Evolutionary conservation across 2,888 invertebrate species (phyloP).

Genomic region (Luperina testacea): DNA sequence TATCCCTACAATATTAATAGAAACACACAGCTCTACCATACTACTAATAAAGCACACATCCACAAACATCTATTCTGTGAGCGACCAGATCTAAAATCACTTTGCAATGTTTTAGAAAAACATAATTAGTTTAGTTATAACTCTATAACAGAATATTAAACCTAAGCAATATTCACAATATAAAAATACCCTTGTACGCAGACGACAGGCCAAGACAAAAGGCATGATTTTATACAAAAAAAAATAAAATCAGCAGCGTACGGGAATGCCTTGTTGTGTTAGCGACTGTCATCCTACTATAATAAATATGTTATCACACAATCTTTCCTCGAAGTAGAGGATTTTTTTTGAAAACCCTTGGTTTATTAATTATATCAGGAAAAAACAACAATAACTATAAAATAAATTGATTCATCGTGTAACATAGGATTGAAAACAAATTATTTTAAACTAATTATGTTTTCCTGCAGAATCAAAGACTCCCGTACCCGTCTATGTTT

Average conservation of each 20-base stretch:
- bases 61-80: conserved; percentile 81
- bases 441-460: conserved; percentile 85
- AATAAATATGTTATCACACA: conserved; percentile 88
- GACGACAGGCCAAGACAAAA: conserved; percentile 90
- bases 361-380: conserved; percentile 60
- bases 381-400: conserved; percentile 67
- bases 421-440: conserved; percentile 69
- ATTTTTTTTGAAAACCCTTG: conserved; percentile 75
- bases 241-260: conserved; percentile 88
- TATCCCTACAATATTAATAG: conserved; percentile 66
- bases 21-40: conserved; percentile 59
- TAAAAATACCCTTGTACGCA: conserved; percentile 85
- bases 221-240: conserved; percentile 89
- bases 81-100: conserved; percentile 83
- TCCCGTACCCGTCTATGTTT: conserved; percentile 90
- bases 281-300: conserved; percentile 88
- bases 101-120: conserved; percentile 83
- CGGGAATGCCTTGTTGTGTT: conserved; percentile 88
- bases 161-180: conserved; percentile 84
- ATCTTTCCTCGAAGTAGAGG: conserved; percentile 77
- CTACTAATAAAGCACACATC: conserved; percentile 65
- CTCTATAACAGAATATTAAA: conserved; percentile 80
- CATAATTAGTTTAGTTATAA: conserved; percentile 86
- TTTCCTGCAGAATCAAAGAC: conserved; percentile 88
- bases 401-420: conserved; percentile 66